phyloP scores from a whole-genome alignment of 2,113 vertebrate genomes.

The Myocastor coypus region DNA sequence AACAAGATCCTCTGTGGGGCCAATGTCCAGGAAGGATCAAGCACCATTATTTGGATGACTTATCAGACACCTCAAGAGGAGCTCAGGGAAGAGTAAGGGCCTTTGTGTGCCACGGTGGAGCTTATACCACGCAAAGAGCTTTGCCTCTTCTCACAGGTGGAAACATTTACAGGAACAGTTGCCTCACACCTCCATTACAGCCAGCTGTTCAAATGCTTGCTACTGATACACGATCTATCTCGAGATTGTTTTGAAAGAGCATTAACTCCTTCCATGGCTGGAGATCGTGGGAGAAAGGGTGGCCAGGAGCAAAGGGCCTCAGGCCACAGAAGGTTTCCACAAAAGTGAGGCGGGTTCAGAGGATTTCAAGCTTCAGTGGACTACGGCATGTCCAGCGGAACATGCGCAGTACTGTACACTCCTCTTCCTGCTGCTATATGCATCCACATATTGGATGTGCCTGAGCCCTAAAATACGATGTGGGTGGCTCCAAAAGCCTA shows the following conservation, averaged over 20 bases:
- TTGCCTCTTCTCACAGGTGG: background rate
- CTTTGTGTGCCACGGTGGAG: background rate
- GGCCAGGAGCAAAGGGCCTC: constrained; percentile 52
- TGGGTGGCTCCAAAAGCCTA: constrained; percentile 66
- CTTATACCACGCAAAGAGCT: background rate
- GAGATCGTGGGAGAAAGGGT: background rate
- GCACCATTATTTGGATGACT: background rate
- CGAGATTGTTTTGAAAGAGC: constrained; percentile 49
- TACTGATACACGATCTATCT: constrained; percentile 16
- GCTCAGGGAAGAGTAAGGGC: background rate
- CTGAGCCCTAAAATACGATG: constrained; percentile 64
- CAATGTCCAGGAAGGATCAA: background rate
- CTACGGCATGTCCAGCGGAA: constrained; percentile 70
- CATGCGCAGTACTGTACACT: constrained; percentile 43
- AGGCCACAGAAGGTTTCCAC: constrained; percentile 43
- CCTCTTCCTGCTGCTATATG: constrained; percentile 65
- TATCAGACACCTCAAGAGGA: background rate
- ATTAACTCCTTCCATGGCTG: constrained; percentile 32
- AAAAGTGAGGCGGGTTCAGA: constrained; percentile 66
- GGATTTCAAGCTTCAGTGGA: constrained; percentile 54
- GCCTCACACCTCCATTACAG: background rate
- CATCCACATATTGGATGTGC: constrained; percentile 30
- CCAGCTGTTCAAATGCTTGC: constrained; percentile 14
- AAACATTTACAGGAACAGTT: background rate
- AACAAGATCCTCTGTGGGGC: background rate